These are phyloP conservation scores for Sacculina carcini DNA, from an alignment of 2,888 invertebrate species.

Conservation along the genomic window DNA sequence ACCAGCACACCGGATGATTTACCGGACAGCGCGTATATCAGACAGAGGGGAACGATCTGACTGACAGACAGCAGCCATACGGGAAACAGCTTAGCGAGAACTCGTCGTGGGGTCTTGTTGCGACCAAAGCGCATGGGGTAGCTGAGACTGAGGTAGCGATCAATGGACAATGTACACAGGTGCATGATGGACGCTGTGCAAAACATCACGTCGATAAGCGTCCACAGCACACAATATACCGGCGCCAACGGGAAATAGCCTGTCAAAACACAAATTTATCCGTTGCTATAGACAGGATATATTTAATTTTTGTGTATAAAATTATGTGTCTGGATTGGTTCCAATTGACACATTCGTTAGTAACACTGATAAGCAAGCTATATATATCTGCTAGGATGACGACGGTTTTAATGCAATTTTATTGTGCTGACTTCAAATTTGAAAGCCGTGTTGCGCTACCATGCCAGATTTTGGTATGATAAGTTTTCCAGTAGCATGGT, in stretches of 20 bases:
- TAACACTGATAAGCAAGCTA: no score
- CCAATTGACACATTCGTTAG: no score
- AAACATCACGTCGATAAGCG: conserved; percentile 77
- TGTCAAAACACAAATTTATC: background rate
- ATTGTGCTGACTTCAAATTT: no score
- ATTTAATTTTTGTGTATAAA: background rate
- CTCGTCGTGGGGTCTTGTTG: conserved; percentile 58
- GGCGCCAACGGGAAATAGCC: conserved; percentile 20
- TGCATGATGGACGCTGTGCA: conserved; percentile 95
- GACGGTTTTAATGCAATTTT: no score
- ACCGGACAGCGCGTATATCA: conserved; percentile 68
- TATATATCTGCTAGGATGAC: no score
- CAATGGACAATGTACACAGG: conserved; percentile 82
- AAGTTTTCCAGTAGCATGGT: no score
- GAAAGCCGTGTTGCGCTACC: no score
- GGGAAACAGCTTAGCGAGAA: conserved; percentile 65
- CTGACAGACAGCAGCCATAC: conserved; percentile 81
- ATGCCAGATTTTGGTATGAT: no score
- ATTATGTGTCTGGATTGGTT: no score
- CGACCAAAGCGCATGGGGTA: conserved; percentile 81
- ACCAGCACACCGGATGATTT: conserved; percentile 56
- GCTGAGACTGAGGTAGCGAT: conserved; percentile 66
- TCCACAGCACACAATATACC: conserved; percentile 73
- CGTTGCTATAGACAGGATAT: background rate
- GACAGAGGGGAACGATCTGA: conserved; percentile 59